Base-by-base conservation (phyloP, 2,113 vertebrate species). In the Callocephalon fimbriatum region DNA sequence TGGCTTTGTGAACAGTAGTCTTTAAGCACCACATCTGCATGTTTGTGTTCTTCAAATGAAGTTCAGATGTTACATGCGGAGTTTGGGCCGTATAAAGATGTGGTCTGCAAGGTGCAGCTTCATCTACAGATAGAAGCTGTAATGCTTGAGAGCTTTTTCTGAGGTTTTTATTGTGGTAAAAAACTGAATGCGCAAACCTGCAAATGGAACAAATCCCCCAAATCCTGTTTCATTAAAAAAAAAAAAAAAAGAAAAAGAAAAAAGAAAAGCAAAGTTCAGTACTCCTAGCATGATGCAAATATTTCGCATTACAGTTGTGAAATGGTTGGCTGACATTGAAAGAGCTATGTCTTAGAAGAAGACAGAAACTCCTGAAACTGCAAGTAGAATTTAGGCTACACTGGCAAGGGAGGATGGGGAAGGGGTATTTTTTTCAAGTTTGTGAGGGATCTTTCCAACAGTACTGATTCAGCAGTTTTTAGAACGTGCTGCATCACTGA, bases 41-140 rank as follows among this genome's bases (percentile, higher is more conserved):
- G 25, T 45, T 59, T 58, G 4, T 48, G 5, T n/a, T 62, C 21
- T 67, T 76, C 21, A 62, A 67, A 77, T n/a, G 15, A 35, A 19
- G n/a, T 21, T 80, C 25, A 63, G 50, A n/a, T 53, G 26, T 62
- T 56, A 61, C 0, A 0, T n/a, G 9, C 62, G 26, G 32, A 13
- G 2, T 67, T 42, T 16, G 13, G 29, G 11, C 9, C 51, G 6
- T 79, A 12, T 50, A 20, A 81, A 85, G 82, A 27, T 51, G 15
- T 35, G 54, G 12, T 20, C 14, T 59, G n/a, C 27, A 58, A 59
- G 61, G n/a, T 3, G 6, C n/a, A 44, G 17, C 20, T 45, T 76
- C 38, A 9, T 11, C 32, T 15, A 15, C 47, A 72, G 44, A 80
- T 79, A 37, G 1, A 51, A n/a, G 26, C 42, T 63, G 11, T 47